Base-by-base conservation (phyloP, 2,113 vertebrate species). In the Chunga burmeisteri region DNA sequence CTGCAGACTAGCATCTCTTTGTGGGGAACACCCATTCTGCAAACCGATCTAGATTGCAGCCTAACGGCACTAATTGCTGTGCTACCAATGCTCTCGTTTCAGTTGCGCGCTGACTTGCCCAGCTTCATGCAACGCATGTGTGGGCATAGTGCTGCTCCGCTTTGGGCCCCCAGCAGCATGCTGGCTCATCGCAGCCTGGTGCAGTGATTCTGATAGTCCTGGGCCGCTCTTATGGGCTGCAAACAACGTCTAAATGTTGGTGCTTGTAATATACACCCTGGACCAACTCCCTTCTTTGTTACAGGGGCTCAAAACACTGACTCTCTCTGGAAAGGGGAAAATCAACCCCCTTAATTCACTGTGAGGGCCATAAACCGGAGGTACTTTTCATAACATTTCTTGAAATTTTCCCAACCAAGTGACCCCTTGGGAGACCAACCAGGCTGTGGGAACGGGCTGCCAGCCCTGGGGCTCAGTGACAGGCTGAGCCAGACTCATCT, bases 111-210 rank as follows among this genome's bases (percentile, higher is more conserved):
- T 46, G 56, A 7, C 38, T 44, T 49, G 47, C 63, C n/a, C 5
- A 1, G 66, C 67, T 58, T 32, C 30, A 0, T 0, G 4, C 26
- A 21, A 3, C 26, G 56, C 3, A 0, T 2, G 0, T 0, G 18
- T n/a, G 46, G 42, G 42, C 2, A 10, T 15, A 7, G 29, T 0
- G 2, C 52, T 65, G 44, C 52, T 71, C 47, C 30, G 36, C 25
- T 5, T 0, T 6, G 70, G 32, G 50, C 6, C 16, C 53, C 66
- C 13, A 7, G 55, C 27, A 8, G 5, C 44, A 1, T 2, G 20
- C 49, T 46, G 73, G 22, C 65, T 86, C 10, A 1, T 26, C 3
- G 3, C 58, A 13, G 46, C 13, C 18, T 7, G 47, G 27, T 16
- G 11, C 46, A 8, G 49, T 26, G 40, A 3, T 10, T 32, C 26